Conservation (phyloP, 2,113 vertebrate genomes). For the Tiliqua scincoides region DNA sequence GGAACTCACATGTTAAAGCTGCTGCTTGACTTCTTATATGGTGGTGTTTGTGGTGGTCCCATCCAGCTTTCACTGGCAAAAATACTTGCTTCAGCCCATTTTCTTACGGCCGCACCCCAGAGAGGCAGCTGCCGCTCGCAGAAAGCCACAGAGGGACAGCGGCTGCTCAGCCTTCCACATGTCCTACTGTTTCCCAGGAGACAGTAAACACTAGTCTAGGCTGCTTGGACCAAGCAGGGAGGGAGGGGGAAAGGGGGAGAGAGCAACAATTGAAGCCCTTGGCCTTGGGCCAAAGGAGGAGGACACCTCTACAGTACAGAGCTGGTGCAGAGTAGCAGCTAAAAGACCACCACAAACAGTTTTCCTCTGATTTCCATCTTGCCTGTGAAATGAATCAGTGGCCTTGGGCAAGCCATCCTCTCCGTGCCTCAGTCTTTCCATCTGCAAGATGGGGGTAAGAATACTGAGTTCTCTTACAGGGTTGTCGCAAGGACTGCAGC, state of each 20-base stretch:
- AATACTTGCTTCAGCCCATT: fast-evolving
- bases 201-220: slow-evolving; percentile 61
- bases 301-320: neutral
- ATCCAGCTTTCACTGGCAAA: neutral
- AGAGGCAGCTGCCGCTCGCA: neutral
- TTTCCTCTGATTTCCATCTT: slow-evolving; percentile 1
- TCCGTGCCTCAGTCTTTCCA: too few species aligned
- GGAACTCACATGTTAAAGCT: neutral
- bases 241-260: neutral
- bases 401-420: too few species aligned
- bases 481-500: too few species aligned
- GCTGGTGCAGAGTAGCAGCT: too few species aligned
- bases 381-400: too few species aligned
- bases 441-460: too few species aligned
- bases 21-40: too few species aligned
- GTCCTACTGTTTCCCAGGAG: slow-evolving; percentile 64
- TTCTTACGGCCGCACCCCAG: neutral
- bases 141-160: neutral
- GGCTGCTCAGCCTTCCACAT: neutral
- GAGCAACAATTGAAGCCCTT: too few species aligned
- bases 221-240: neutral
- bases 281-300: neutral
- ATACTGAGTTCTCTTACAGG: too few species aligned
- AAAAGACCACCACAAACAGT: too few species aligned
- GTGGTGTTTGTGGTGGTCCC: neutral